Base-by-base conservation (phyloP, 2,797 vertebrate species). In the Sebastes vulpes region DNA sequence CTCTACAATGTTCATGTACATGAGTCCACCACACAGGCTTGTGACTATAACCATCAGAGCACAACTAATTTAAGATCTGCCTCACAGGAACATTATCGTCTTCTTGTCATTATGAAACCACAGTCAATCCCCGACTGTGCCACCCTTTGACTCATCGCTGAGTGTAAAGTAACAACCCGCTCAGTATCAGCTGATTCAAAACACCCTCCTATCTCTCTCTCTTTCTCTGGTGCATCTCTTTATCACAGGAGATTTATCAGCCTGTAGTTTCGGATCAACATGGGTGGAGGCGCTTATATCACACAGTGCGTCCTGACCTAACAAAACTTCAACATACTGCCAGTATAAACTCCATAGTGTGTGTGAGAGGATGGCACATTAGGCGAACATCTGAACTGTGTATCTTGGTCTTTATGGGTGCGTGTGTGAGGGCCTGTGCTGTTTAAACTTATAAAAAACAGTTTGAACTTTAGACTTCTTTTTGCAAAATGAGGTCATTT, bases 121-220 rank as follows among this genome's bases (percentile, higher is more conserved):
- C 83, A 78, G 29, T 4, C 32, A 6, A 76, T 46, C 35, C 35
- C 50, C 53, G 8, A 25, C 59, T 31, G 64, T 18, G 68, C 81
- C 88, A 84, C 65, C 48, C 11, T 38, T 82, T 86, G 82, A 92
- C 77, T 91, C 89, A 87, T 74, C 3, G 3, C 69, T 50, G 0
- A 70, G 56, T 9, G n/a, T 60, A 63, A 42, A 73, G 61, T 2
- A 63, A 42, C 25, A 65, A 38, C n/a, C 50, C 2, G 26, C 25
- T 18, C 31, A 35, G 28, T 11, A 57, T 54, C 48, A 50, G 63
- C 50, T 70, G 64, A 23, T 46, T 53, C 3, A 65, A 68, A 70
- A 57, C 25, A 21, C 16, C 2, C 6, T 31, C 8, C 29, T 10
- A 14, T 56, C 10, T 60, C 57, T 14, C 16, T 61, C 14, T 61